These are phyloP conservation scores for Pterocles gutturalis DNA, from an alignment of 2,113 vertebrate species.

Conservation along the genomic window DNA sequence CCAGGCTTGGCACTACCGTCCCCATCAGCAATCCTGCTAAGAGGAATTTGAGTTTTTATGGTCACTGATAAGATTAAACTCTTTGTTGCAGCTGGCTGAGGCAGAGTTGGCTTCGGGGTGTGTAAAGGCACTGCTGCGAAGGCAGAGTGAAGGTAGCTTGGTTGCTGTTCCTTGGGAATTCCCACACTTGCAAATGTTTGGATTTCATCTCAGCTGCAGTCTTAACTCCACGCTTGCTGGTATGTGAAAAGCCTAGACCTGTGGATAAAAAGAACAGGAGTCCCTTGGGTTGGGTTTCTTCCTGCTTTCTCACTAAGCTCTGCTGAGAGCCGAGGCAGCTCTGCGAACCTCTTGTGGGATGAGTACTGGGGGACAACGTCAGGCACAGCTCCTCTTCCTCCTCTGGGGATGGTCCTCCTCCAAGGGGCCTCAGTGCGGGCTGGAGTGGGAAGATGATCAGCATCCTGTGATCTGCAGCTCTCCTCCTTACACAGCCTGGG, in stretches of 20 bases:
- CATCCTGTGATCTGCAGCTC: neutral
- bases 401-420: neutral
- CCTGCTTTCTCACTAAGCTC: rapidly evolving
- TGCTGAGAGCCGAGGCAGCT: neutral
- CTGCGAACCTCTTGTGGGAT: neutral
- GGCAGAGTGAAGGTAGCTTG: slow-evolving; percentile 10
- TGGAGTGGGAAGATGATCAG: neutral
- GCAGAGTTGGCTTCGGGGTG: slow-evolving; percentile 2
- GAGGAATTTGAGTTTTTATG: slow-evolving; percentile 69
- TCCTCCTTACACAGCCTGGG: neutral
- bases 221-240: slow-evolving; percentile 44
- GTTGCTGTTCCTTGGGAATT: slow-evolving; percentile 59
- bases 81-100: slow-evolving; percentile 35
- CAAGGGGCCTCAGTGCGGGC: neutral
- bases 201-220: neutral
- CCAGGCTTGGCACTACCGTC: slow-evolving; percentile 65
- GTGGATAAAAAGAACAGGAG: neutral
- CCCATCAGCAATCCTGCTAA: slow-evolving; percentile 65
- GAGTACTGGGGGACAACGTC: neutral
- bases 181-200: slow-evolving; percentile 62
- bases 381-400: neutral
- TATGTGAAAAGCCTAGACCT: neutral
- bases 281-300: neutral
- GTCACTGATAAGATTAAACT: slow-evolving; percentile 73
- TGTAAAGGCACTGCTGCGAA: slow-evolving; percentile 3